Evolutionary conservation across 1,140 invertebrate species (phyloP), one percentile per base, ranked within the genome.

Genomic region (Drosophila rufa): DNA sequence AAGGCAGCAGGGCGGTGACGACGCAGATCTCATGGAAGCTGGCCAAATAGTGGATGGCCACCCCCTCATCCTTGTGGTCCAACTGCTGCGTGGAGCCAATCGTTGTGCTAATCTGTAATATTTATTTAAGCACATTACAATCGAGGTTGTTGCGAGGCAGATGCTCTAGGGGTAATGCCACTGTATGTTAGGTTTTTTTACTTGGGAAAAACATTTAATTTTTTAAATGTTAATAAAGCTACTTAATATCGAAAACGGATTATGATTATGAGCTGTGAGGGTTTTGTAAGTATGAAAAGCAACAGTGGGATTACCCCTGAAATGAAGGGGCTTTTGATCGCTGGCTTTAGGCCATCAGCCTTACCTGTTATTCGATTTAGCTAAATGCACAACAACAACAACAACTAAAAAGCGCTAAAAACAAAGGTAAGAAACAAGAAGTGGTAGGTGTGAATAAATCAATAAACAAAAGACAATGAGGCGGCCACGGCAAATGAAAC

Each of bases 1-100:
- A 93, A 42, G 97, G 97, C 93, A 98, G 95, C 70, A 95, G 95
- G 30, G 98, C 96, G 48, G 97, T 97, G 64, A 96, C 94, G 53
- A 97, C 93, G 91, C 97, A 97, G 75, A 98, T 94, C 91, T 95
- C 95, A 92, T 95, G 94, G 74, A 96, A 93, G 61, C 91, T 92
- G 60, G 92, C 85, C 60, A 93, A 51, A 61, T 90, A 90, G 33
- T 93, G 89, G 60, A 93, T 83, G 67, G 81, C 83, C 53, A 91
- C 57, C 30, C 15, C 36, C n/a, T 36, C 14, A 14, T 53, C 67
- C 60, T 62, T 67, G 7, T 43, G 30, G 2, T 68, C 43, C 33
- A 38, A 2, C 48, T 68, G 43, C 51, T 78, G 77, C 58, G 61
- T 79, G 36, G 61, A 64, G 55, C 82, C 67, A 68, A 69, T 70